Evolutionary conservation across 2,113 vertebrate genomes (phyloP).

Genomic region (Myrmecophaga tridactyla): DNA sequence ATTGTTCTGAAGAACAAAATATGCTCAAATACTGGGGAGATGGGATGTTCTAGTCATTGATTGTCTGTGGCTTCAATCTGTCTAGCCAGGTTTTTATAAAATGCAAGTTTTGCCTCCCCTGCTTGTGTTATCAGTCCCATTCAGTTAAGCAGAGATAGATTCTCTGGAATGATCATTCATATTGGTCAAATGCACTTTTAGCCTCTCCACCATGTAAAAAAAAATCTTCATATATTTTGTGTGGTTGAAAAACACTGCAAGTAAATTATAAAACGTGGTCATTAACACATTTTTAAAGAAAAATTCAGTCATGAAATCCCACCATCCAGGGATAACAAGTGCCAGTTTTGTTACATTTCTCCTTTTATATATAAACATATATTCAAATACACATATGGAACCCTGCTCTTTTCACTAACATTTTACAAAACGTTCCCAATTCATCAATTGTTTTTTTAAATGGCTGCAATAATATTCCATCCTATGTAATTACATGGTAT

Average conservation of each 20-base stretch:
- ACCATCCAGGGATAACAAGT: not conserved
- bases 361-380: not conserved
- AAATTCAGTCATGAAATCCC: not conserved
- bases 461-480: not conserved
- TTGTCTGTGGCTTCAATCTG: not conserved
- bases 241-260: conserved; percentile 22
- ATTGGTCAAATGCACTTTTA: not conserved
- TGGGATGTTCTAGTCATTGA: not conserved
- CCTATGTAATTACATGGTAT: too few species aligned
- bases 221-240: not conserved
- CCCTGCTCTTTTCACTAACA: not conserved
- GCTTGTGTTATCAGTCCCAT: not conserved
- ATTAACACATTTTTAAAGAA: not conserved
- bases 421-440: not conserved
- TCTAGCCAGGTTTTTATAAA: not conserved
- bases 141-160: not conserved
- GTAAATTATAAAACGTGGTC: not conserved
- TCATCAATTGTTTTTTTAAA: not conserved
- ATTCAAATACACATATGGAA: not conserved
- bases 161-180: not conserved
- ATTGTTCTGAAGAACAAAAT: not conserved
- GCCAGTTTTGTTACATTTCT: not conserved
- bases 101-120: not conserved
- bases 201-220: not conserved
- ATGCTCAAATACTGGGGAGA: not conserved